Evolutionary conservation across 2,797 vertebrate genomes (phyloP), one percentile per base, ranked within the genome.

Genomic region (Gallinago nigripennis): DNA sequence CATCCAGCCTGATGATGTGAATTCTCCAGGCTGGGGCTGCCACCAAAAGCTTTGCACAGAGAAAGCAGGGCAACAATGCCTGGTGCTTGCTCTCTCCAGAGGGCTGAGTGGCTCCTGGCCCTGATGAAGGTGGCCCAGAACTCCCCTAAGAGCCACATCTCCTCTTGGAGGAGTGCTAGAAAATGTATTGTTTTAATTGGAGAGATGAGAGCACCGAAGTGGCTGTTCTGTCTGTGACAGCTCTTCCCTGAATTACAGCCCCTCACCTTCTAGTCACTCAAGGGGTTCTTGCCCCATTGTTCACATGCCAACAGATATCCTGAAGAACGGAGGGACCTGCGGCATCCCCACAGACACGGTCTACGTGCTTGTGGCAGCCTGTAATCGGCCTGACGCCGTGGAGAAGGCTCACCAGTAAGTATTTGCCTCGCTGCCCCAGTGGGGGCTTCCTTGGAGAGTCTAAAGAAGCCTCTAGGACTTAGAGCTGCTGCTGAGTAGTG

Each of bases 321-420:
- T 99, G 98, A 99, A 98, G 97, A 98, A 97, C 0, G 98, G 98
- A 7, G 99, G 99, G 28, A 98, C 98, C 66, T 99, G 99, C 53
- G 99, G 98, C 81, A 98, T 99, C 97, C 99, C 99, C 39, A 99
- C 99, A 0, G 99, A 99, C 93, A 99, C 99, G 0, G 99, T 99
- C 78, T 99, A 99, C 7, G 99, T 99, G 90, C 98, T 99, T 39
- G 99, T 99, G 82, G 99, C 99, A 15, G 99, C 99, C 60, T 99
- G 99, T 93, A 98, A 98, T 94, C 98, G 98, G 21, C 99, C 99
- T 0, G 98, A 98, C 2, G 99, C 98, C 2, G 99, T 99, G 31
- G 96, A 99, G 94, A 99, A 98, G 93, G 99, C 99, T 69, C 99
- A 98, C 96, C 98, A 98, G 99, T 99, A 95, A 97, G 98, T 97